These are phyloP conservation scores for Eremophila alpestris DNA, from an alignment of 2,797 vertebrate genomes.

Conservation along the genomic window DNA sequence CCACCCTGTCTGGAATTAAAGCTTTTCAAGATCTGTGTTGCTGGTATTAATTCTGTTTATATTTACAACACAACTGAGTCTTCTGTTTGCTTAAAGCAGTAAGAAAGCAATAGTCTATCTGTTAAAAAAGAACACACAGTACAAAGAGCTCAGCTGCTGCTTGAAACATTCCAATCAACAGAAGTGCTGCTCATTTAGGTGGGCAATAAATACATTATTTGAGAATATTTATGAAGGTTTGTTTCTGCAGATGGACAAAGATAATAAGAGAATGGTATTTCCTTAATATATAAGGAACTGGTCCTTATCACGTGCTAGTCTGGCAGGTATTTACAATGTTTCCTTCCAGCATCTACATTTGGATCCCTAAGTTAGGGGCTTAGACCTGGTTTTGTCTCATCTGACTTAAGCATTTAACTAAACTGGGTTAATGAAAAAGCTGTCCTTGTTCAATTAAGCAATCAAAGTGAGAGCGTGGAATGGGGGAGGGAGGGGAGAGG, in stretches of 20 bases:
- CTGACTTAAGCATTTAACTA: background rate
- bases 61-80: background rate
- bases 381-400: background rate
- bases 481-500: no score
- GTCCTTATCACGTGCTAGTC: background rate
- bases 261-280: background rate
- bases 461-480: background rate
- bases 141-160: constrained; percentile 31
- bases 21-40: background rate
- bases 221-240: constrained; percentile 37
- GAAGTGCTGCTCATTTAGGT: constrained; percentile 40
- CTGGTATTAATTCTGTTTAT: constrained; percentile 4
- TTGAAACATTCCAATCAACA: constrained; percentile 10
- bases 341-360: background rate
- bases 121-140: background rate
- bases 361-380: background rate
- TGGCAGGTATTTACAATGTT: background rate
- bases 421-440: background rate
- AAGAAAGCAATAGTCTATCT: background rate
- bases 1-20: background rate
- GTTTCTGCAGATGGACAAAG: constrained; percentile 14
- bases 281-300: background rate
- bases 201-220: constrained; percentile 25
- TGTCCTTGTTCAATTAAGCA: background rate
- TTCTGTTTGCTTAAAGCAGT: background rate